Evolutionary conservation across 2,888 invertebrate genomes (phyloP), one percentile per base, ranked within the genome.

Genomic region (Dione vanillae): DNA sequence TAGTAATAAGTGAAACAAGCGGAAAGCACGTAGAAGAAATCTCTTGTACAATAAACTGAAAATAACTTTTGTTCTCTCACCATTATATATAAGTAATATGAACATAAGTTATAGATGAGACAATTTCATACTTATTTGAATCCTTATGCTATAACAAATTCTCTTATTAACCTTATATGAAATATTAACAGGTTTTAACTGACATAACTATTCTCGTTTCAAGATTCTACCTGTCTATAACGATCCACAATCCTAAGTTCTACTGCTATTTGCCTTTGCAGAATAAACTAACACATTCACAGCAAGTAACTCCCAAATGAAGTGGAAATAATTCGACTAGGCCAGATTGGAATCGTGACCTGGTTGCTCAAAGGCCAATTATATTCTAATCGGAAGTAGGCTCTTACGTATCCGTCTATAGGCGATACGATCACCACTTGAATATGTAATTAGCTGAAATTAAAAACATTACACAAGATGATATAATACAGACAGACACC

Each of bases 371-470:
- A 74, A 45, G 49, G 68, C 59, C 45, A 69, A 73, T 71, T 67
- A 76, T 71, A 78, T 76, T 80, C 78, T 77, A 79, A 80, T 85
- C 85, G 85, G 86, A 88, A 85, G 86, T 83, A 73, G 76, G 75
- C 78, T 49, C 54, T 68, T 65, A 61, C 69, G 69, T 59, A 65
- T 71, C 69, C 73, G 69, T 37, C 59, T 58, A 65, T 64, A 64
- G 69, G 16, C 59, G 47, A 49, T 58, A 56, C 20, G 37, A 40
- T 58, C 66, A 52, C 62, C 66, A 59, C 65, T 54, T 59, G 71
- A 73, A 73, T 73, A 12, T 51, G 19, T 68, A 73, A 71, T 70
- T 70, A 14, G 45, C 58, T 67, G 64, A 70, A 72, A 70, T 70
- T 58, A 65, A 72, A 67, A 69, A 51, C 62, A 64, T 52, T 70